A percentile compares a stretch with the other conserved stretches of the same genome.
These are phyloP conservation scores for Scaptomyza cyrtandrae DNA, from an alignment of 2,888 invertebrate species.

Conservation along the genomic window DNA sequence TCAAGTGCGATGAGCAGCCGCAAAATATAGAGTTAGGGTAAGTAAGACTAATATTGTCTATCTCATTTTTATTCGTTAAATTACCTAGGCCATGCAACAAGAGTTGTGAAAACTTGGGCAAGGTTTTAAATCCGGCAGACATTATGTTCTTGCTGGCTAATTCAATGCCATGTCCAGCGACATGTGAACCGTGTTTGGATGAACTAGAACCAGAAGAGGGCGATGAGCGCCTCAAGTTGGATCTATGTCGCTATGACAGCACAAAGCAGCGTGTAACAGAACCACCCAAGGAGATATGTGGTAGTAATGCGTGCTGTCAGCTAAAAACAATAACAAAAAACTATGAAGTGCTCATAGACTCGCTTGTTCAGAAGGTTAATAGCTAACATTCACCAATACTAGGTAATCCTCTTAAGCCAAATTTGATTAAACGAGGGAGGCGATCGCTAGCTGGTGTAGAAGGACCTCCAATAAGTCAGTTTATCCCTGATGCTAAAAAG, in stretches of 20 bases:
- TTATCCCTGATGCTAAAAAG: constrained; percentile 33
- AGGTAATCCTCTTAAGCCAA: background rate
- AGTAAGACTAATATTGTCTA: background rate
- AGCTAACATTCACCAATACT: constrained; percentile 3
- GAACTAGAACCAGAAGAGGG: constrained; percentile 36
- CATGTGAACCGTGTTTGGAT: constrained; percentile 37
- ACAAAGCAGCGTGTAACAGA: background rate
- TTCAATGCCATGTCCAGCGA: constrained; percentile 22
- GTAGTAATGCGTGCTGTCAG: constrained; percentile 36
- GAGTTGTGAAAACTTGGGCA: constrained; percentile 7
- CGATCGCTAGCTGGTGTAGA: background rate
- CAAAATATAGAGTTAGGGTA: background rate
- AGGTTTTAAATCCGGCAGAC: constrained; percentile 42
- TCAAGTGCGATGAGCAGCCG: constrained; percentile 64
- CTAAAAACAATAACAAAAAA: constrained; percentile 44
- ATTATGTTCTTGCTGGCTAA: constrained; percentile 55
- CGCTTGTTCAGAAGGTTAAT: constrained; percentile 30
- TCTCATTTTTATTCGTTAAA: background rate
- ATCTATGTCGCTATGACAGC: constrained; percentile 69
- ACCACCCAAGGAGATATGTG: constrained; percentile 22
- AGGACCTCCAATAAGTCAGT: constrained; percentile 20
- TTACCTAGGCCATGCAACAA: background rate
- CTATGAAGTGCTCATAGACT: constrained; percentile 45
- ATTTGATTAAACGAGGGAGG: constrained; percentile 41
- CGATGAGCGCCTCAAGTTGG: constrained; percentile 62